phyloP scores from a whole-genome alignment of 2,797 vertebrate genomes.

The Falco columbarius region DNA sequence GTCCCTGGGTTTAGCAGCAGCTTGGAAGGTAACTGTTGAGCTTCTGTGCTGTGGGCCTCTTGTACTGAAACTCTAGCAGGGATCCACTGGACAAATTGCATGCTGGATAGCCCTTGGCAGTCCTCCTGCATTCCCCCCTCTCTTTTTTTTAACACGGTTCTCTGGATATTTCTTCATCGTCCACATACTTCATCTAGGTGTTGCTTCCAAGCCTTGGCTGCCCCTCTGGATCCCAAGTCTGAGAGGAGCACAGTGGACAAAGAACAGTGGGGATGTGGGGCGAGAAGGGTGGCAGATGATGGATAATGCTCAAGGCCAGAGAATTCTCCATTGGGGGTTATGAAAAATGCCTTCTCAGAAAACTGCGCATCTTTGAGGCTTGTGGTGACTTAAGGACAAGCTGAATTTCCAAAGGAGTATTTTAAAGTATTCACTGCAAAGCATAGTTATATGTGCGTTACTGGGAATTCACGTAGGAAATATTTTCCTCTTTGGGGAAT shows the following conservation, averaged over 20 bases:
- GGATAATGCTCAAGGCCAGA: background rate
- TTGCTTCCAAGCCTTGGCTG: background rate
- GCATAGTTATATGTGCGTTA: background rate
- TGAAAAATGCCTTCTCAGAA: background rate
- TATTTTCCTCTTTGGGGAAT: background rate
- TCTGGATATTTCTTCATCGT: background rate
- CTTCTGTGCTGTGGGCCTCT: background rate
- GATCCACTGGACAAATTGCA: background rate
- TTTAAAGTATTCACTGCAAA: background rate
- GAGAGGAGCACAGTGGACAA: background rate
- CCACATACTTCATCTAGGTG: background rate
- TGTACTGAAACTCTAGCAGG: background rate
- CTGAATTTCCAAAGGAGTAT: background rate
- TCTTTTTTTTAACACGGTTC: background rate
- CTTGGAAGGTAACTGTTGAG: background rate
- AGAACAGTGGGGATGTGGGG: fast-evolving
- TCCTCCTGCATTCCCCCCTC: background rate
- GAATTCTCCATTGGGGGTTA: background rate
- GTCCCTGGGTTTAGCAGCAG: background rate
- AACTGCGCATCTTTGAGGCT: background rate
- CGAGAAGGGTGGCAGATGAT: background rate
- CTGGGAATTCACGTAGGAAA: background rate
- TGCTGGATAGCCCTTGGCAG: background rate
- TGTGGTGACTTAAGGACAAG: background rate
- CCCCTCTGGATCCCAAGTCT: background rate